Evolutionary conservation across 2,888 invertebrate genomes (phyloP).

Genomic region (Ganaspis brasiliensis): DNA sequence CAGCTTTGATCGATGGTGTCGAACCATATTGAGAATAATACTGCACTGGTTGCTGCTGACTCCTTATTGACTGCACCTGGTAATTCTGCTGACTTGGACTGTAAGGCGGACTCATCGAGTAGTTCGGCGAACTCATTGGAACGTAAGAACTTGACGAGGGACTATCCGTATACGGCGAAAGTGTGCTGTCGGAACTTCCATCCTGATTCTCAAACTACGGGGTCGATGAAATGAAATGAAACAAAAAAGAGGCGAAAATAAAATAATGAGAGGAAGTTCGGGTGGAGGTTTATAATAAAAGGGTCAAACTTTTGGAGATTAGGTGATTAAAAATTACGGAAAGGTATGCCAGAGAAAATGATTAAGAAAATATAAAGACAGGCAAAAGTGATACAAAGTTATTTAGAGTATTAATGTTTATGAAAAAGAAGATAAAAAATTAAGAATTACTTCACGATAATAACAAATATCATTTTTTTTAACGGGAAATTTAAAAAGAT

Average conservation of each 20-base stretch:
- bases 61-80: conserved; percentile 47
- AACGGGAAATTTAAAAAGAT: too few relatives aligned
- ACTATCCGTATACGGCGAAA: conserved; percentile 74
- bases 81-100: conserved; percentile 72
- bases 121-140: conserved; percentile 75
- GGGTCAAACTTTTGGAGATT: too few relatives aligned
- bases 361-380: conserved; percentile 45
- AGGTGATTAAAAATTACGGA: too few relatives aligned
- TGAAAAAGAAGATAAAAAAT: too few relatives aligned
- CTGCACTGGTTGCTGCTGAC: conserved; percentile 50
- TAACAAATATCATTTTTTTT: too few relatives aligned
- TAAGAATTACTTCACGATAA: too few relatives aligned
- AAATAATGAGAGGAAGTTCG: conserved; percentile 14
- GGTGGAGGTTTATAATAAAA: too few relatives aligned
- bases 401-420: too few relatives aligned
- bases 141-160: conserved; percentile 70
- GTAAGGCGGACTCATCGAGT: conserved; percentile 74
- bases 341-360: conserved; percentile 6
- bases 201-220: conserved; percentile 74
- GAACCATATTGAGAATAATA: conserved; percentile 49
- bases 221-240: conserved; percentile 57
- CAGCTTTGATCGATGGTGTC: conserved; percentile 39
- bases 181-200: conserved; percentile 76
- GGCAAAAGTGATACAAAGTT: too few relatives aligned
- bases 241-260: conserved; percentile 45